Percentiles rank a stretch among this genome's conserved stretches.
Evolutionary conservation across 2,888 invertebrate species (phyloP).

Genomic region (Toxonevra muliebris): DNA sequence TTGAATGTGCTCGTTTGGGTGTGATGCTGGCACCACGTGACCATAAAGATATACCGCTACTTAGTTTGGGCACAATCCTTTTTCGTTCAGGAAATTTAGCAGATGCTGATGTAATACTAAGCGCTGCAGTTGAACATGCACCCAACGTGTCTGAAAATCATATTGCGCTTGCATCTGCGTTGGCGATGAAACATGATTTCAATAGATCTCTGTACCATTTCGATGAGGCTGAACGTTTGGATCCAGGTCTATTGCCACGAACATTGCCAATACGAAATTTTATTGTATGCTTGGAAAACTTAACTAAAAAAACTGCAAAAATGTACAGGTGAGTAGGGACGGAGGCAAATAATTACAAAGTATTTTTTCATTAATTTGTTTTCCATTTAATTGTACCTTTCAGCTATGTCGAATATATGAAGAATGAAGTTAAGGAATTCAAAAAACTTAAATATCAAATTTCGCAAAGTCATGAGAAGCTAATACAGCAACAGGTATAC

Average conservation of each 20-base stretch:
- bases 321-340: conserved; percentile 50
- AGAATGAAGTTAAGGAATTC: conserved; percentile 59
- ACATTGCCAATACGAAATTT: conserved; percentile 58
- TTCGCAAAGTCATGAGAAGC: conserved; percentile 55
- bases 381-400: conserved; percentile 20
- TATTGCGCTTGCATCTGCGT: conserved; percentile 57
- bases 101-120: conserved; percentile 58
- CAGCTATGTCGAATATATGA: conserved; percentile 63
- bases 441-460: conserved; percentile 58
- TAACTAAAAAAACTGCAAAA: conserved; percentile 57
- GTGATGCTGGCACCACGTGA: conserved; percentile 57
- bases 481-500: conserved; percentile 58
- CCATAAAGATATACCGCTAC: conserved; percentile 57
- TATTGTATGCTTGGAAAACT: conserved; percentile 58
- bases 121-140: conserved; percentile 59
- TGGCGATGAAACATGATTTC: conserved; percentile 61
- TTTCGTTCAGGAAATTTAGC: conserved; percentile 55
- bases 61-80: conserved; percentile 61
- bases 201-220: conserved; percentile 59
- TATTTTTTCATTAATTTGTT: background rate
- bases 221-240: conserved; percentile 57
- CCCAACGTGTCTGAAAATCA: conserved; percentile 59
- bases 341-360: background rate
- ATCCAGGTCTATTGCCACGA: conserved; percentile 54
- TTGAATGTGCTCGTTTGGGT: conserved; percentile 60